Percentiles rank a stretch among this genome's conserved stretches.
These are phyloP conservation scores for Amniataba percoides DNA, from an alignment of 2,797 vertebrate genomes.

Conservation along the genomic window DNA sequence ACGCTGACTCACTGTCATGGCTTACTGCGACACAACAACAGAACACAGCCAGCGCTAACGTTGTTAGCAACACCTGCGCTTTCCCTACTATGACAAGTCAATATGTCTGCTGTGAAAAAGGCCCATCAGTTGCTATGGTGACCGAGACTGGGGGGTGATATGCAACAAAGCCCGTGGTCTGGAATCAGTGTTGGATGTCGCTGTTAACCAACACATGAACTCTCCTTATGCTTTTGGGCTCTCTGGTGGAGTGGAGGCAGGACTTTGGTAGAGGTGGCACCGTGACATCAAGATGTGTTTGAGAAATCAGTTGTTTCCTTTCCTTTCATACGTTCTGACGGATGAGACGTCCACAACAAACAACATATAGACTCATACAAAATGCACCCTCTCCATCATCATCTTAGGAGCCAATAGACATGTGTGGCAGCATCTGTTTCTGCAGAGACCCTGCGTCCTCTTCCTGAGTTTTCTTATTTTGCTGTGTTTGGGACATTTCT, in stretches of 20 bases:
- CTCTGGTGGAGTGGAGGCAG: background rate
- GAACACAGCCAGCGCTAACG: slow-evolving; percentile 5
- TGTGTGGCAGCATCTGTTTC: too few species aligned
- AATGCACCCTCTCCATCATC: too few species aligned
- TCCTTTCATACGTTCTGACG: background rate
- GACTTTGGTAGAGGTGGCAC: background rate
- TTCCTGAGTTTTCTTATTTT: too few species aligned
- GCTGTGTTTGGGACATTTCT: too few species aligned
- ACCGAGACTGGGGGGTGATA: background rate
- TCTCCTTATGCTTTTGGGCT: background rate
- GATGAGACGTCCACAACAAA: too few species aligned
- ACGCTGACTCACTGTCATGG: slow-evolving; percentile 3
- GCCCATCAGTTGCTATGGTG: slow-evolving; percentile 23
- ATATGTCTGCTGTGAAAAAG: slow-evolving; percentile 15
- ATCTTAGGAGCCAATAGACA: too few species aligned
- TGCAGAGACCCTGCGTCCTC: too few species aligned
- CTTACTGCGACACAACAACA: slow-evolving; percentile 16
- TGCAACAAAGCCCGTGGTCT: background rate
- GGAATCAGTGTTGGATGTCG: background rate
- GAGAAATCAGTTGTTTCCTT: background rate
- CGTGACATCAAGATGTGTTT: background rate
- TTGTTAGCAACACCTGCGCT: slow-evolving; percentile 21
- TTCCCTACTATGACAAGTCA: background rate
- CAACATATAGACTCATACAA: too few species aligned
- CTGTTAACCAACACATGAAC: background rate